Percentiles rank a stretch among this genome's conserved stretches.
Conservation (phyloP, 2,113 vertebrate species). For the Rhombomys opimus region DNA sequence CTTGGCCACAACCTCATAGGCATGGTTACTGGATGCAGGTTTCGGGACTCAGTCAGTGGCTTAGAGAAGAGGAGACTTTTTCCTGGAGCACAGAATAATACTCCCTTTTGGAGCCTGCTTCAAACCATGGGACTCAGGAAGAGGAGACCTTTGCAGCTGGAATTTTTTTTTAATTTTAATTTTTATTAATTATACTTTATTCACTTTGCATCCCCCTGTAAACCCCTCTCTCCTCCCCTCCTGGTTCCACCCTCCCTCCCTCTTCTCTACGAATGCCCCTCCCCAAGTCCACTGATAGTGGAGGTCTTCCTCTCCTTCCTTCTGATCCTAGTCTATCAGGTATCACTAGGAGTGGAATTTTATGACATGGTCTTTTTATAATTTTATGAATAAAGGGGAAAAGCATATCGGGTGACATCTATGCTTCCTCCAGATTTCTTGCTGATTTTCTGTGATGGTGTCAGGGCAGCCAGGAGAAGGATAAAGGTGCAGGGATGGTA, state of each 20-base stretch:
- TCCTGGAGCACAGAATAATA: background rate
- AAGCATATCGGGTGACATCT: background rate
- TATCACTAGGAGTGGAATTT: background rate
- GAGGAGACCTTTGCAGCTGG: background rate
- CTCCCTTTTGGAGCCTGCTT: background rate
- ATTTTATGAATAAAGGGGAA: slow-evolving; percentile 59
- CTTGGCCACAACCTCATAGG: slow-evolving; percentile 17
- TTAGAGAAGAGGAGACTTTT: slow-evolving; percentile 23
- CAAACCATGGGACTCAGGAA: background rate
- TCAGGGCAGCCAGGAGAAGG: background rate
- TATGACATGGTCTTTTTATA: background rate
- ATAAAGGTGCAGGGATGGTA: background rate
- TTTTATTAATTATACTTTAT: background rate
- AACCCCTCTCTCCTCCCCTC: no score
- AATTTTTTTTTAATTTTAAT: slow-evolving; percentile 47
- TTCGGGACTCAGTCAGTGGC: background rate
- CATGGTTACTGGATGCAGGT: background rate
- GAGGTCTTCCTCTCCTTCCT: no score
- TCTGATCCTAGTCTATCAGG: no score
- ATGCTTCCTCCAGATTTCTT: background rate
- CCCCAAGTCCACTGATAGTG: no score
- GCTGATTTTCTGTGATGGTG: background rate
- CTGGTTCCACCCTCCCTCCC: no score
- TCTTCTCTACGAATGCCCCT: no score
- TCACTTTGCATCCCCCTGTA: no score